Conservation (phyloP, 2,797 vertebrate genomes). For the Thalassophryne amazonica region DNA sequence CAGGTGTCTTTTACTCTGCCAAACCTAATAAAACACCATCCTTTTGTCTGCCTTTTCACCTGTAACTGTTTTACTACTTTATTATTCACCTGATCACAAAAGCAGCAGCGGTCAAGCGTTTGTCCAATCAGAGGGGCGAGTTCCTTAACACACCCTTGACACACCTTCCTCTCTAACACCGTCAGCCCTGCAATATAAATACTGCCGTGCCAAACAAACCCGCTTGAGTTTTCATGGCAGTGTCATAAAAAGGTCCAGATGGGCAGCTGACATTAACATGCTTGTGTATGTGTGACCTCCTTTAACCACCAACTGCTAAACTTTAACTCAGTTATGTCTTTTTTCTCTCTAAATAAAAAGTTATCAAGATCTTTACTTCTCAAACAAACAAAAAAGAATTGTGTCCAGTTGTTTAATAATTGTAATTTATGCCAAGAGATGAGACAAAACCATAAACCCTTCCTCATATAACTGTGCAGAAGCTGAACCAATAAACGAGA, state of each 20-base stretch:
- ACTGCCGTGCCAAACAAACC: background rate
- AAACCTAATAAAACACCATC: too few species aligned
- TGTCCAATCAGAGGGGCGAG: slow-evolving; percentile 49
- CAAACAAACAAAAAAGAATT: too few species aligned
- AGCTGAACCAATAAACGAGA: too few species aligned
- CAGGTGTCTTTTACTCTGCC: too few species aligned
- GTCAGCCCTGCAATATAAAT: slow-evolving; percentile 11
- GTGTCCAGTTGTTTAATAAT: too few species aligned
- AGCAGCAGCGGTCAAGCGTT: background rate
- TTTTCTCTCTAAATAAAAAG: too few species aligned
- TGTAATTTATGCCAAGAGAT: too few species aligned
- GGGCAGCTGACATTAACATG: slow-evolving; percentile 1
- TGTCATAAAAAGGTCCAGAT: background rate
- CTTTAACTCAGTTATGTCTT: too few species aligned
- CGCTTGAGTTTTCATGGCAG: background rate
- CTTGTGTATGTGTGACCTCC: background rate
- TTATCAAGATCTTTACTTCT: too few species aligned
- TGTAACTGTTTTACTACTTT: background rate
- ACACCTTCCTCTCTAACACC: slow-evolving; percentile 21
- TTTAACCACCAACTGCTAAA: background rate
- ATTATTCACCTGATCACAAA: slow-evolving; percentile 10
- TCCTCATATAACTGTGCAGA: too few species aligned
- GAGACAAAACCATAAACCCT: too few species aligned
- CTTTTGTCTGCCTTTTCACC: background rate
- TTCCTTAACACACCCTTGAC: slow-evolving; percentile 45